Evolutionary conservation across 2,113 vertebrate species (phyloP).

Genomic region (Sprattus sprattus): DNA sequence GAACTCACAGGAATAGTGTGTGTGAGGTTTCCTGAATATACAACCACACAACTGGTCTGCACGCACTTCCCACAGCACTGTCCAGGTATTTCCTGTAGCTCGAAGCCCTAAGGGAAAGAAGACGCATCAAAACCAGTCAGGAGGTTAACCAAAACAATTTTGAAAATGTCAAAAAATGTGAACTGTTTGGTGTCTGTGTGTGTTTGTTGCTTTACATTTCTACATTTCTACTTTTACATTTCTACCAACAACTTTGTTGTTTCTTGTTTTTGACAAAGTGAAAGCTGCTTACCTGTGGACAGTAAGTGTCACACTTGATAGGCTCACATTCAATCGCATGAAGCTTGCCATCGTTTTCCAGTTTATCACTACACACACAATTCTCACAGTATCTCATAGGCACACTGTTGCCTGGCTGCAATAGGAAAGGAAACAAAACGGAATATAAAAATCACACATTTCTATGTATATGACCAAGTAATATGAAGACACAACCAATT

Average conservation of each 20-base stretch:
- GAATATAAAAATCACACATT: background rate
- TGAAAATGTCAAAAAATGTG: background rate
- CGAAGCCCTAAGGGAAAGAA: constrained; percentile 65
- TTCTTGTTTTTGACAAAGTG: background rate
- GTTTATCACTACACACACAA: constrained; percentile 65
- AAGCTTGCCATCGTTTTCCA: constrained; percentile 29
- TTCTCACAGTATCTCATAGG: constrained; percentile 54
- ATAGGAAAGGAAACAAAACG: background rate
- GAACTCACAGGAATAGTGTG: constrained; percentile 58
- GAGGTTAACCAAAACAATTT: background rate
- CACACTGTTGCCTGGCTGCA: constrained; percentile 63
- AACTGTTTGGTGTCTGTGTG: background rate
- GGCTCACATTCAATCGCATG: constrained; percentile 60
- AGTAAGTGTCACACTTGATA: constrained; percentile 65
- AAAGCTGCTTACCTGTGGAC: constrained; percentile 56
- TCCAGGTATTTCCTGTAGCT: constrained; percentile 54
- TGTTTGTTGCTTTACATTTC: no score
- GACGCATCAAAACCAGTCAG: background rate
- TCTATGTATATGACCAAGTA: background rate
- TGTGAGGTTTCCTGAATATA: constrained; percentile 49
- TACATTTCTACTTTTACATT: no score
- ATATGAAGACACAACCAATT: background rate
- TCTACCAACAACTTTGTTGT: background rate
- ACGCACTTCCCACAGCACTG: constrained; percentile 78
- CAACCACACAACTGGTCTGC: constrained; percentile 60